These are phyloP conservation scores for Pygoscelis adeliae DNA, from an alignment of 2,113 vertebrate genomes.

Conservation along the genomic window DNA sequence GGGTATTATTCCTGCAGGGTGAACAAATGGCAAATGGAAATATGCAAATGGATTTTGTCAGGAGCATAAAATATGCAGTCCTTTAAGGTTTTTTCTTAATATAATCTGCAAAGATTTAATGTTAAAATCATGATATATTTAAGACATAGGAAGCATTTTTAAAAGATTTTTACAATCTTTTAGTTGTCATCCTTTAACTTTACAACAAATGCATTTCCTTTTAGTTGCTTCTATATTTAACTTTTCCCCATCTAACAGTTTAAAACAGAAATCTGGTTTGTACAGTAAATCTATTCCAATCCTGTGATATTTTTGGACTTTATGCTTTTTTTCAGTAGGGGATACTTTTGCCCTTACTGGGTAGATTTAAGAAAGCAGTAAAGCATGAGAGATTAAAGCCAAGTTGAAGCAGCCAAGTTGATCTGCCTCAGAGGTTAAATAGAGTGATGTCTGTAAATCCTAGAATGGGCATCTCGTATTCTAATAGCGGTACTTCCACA, in stretches of 20 bases:
- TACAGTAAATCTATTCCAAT: background rate
- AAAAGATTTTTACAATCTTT: background rate
- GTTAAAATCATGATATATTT: background rate
- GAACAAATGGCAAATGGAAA: background rate
- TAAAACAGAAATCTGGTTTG: background rate
- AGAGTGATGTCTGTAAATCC: background rate
- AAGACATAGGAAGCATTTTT: background rate
- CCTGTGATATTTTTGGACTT: background rate
- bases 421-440: background rate
- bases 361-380: background rate
- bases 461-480: background rate
- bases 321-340: background rate
- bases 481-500: background rate
- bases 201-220: background rate
- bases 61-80: background rate
- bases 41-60: background rate
- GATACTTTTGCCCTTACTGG: background rate
- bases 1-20: background rate
- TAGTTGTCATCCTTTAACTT: background rate
- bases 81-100: background rate
- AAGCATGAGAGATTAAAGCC: conserved; percentile 4
- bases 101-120: background rate
- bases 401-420: background rate
- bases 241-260: background rate
- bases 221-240: background rate